Percentiles rank a stretch among this genome's conserved stretches.
Evolutionary conservation across 2,888 invertebrate genomes (phyloP).

Genomic region (Polydrusus pterygomalis): DNA sequence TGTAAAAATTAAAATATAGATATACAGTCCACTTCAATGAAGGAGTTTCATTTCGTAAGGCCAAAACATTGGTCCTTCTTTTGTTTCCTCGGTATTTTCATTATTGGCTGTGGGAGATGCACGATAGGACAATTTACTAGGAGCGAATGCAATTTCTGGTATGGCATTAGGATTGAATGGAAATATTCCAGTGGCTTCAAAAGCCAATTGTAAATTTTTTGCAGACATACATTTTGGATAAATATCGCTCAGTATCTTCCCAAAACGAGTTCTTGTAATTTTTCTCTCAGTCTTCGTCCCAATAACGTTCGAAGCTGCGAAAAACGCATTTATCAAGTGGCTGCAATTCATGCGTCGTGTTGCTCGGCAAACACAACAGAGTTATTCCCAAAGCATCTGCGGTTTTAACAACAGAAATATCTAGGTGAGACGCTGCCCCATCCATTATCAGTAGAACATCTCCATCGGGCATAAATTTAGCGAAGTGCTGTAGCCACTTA

Average conservation of each 20-base stretch:
- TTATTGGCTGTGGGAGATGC: constrained; percentile 15
- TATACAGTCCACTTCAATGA: no score
- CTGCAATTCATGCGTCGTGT: constrained; percentile 66
- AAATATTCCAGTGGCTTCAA: constrained; percentile 59
- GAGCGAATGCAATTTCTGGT: constrained; percentile 36
- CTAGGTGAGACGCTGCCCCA: constrained; percentile 60
- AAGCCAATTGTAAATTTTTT: constrained; percentile 58
- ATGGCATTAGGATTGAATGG: constrained; percentile 58
- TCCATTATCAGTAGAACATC: constrained; percentile 60
- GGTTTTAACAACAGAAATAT: constrained; percentile 9
- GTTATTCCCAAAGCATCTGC: neutral
- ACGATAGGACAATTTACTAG: constrained; percentile 42
- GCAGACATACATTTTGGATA: constrained; percentile 42
- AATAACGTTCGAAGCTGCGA: constrained; percentile 63
- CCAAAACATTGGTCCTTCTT: no score
- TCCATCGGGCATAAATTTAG: neutral
- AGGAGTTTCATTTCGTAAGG: no score
- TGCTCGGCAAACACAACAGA: constrained; percentile 59
- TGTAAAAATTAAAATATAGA: no score
- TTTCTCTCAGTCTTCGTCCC: constrained; percentile 65
- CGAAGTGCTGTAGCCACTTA: constrained; percentile 15
- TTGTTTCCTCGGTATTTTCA: constrained; percentile 33
- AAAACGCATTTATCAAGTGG: constrained; percentile 65
- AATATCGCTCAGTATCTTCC: constrained; percentile 46
- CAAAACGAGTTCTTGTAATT: constrained; percentile 59